phyloP scores from a whole-genome alignment of 1,140 invertebrate genomes.

The Listronotus bonariensis region DNA sequence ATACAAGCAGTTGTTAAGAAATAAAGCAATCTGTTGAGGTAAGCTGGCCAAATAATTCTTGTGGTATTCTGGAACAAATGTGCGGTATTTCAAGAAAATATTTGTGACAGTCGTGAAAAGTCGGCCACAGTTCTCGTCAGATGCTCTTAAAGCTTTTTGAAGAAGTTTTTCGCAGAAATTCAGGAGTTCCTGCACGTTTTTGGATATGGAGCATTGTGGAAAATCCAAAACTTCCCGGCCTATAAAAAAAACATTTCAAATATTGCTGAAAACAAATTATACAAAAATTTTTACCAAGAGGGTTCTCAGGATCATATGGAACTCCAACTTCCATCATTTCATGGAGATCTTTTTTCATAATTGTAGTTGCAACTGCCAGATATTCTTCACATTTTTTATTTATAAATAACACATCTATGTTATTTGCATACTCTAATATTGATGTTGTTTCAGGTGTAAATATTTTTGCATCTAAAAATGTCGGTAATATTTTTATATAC shows the following conservation, averaged over 20 bases:
- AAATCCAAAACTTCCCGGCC: constrained; percentile 29
- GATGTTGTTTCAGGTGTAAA: constrained; percentile 55
- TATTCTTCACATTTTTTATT: constrained; percentile 78
- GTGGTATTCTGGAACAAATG: constrained; percentile 78
- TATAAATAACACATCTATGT: constrained; percentile 79
- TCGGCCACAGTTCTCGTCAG: constrained; percentile 63
- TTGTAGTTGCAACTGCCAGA: constrained; percentile 67
- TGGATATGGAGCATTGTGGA: constrained; percentile 66
- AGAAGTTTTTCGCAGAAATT: constrained; percentile 73
- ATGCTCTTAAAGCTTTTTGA: constrained; percentile 68
- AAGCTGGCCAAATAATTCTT: constrained; percentile 77
- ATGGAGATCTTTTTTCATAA: constrained; percentile 84
- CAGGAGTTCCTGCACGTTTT: constrained; percentile 65
- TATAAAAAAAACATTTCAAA: constrained; percentile 9
- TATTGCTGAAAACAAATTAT: too few species aligned
- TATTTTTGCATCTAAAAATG: constrained; percentile 59
- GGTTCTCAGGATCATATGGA: constrained; percentile 36
- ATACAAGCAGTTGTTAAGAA: constrained; percentile 93
- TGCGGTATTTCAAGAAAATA: constrained; percentile 79
- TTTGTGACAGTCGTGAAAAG: constrained; percentile 73
- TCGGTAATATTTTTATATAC: too few species aligned
- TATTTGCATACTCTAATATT: constrained; percentile 67
- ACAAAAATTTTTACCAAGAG: constrained; percentile 25
- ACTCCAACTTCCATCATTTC: constrained; percentile 69
- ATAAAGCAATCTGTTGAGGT: constrained; percentile 86